Base-by-base conservation (phyloP, 1,140 invertebrate genomes). In the Drosophila setifemur region DNA sequence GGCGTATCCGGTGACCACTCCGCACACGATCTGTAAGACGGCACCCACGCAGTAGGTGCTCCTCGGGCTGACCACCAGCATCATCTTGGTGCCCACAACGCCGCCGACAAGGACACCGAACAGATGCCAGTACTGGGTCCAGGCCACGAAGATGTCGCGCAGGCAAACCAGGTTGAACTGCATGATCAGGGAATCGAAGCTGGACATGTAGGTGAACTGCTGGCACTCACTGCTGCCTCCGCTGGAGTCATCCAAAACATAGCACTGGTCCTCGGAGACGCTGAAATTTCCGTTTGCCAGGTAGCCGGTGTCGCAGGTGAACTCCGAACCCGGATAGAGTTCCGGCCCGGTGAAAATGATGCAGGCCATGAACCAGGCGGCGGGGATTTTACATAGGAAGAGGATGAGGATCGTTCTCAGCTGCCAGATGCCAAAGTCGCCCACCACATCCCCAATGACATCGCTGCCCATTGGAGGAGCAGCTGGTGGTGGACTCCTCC, bases 311-410 rank as follows among this genome's bases (percentile, higher is more conserved):
- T 89, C 81, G 33, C 88, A 90, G 43, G 21, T 52, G 45, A 74
- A 90, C 28, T 90, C 88, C 0, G 64, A 73, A 28, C 50, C 25
- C 1, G 88, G 81, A 63, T 90, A 88, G 0, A 90, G 61, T 29
- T 90, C 89, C 0, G 89, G 89, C 1, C 86, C 89, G 1, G 89
- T 90, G 31, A 90, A 90, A 6, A 91, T 91, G 14, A 91, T 89
- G 50, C 90, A 91, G 29, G 91, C 91, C 91, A 91, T 91, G 54
- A 91, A 91, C 91, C 91, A 91, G 4, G 91, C 89, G 4, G 91
- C 90, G 5, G 91, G 91, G 25, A 91, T 91, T 67, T 91, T 91
- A 48, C 87, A 89, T 1, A 91, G 69, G 48, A 87, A 91, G 7
- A 91, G 81, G 33, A 91, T 89, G n/a, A 90, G 64, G 1, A 90